Conservation (phyloP, 2,888 invertebrate genomes). For the Exocentrus adspersus region DNA sequence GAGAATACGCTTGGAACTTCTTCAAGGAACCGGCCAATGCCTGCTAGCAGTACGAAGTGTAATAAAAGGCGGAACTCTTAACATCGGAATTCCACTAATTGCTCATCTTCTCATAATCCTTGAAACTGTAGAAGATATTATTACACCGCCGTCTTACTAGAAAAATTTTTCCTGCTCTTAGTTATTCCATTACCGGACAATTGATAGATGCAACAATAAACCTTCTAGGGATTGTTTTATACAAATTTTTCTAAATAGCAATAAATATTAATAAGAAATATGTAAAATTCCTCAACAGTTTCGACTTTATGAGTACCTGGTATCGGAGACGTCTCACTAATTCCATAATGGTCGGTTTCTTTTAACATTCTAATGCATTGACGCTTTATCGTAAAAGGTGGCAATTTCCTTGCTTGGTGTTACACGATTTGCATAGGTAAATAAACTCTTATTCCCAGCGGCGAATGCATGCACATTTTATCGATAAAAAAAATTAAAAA, state of each 20-base stretch:
- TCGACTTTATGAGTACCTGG: neutral
- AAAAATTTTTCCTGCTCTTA: neutral
- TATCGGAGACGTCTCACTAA: neutral
- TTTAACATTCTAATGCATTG: slow-evolving; percentile 1
- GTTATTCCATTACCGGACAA: neutral
- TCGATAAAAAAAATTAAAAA: too few relatives aligned
- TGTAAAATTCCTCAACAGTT: neutral
- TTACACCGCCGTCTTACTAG: too few relatives aligned
- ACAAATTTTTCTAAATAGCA: neutral
- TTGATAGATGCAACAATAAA: neutral
- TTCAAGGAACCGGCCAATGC: too few relatives aligned
- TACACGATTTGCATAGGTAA: neutral
- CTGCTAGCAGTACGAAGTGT: too few relatives aligned
- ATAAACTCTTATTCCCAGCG: neutral
- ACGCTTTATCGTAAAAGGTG: neutral
- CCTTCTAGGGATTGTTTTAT: neutral
- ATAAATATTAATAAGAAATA: slow-evolving; percentile 1
- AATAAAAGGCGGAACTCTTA: too few relatives aligned
- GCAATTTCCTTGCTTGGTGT: neutral
- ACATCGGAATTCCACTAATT: too few relatives aligned
- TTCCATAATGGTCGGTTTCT: slow-evolving; percentile 1
- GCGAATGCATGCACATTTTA: too few relatives aligned
- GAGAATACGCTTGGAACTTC: too few relatives aligned
- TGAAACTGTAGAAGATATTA: too few relatives aligned
- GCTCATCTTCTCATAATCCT: too few relatives aligned